Evolutionary conservation across 2,888 invertebrate species (phyloP), one percentile per base, ranked within the genome.

Genomic region (Ochropleura leucogaster): DNA sequence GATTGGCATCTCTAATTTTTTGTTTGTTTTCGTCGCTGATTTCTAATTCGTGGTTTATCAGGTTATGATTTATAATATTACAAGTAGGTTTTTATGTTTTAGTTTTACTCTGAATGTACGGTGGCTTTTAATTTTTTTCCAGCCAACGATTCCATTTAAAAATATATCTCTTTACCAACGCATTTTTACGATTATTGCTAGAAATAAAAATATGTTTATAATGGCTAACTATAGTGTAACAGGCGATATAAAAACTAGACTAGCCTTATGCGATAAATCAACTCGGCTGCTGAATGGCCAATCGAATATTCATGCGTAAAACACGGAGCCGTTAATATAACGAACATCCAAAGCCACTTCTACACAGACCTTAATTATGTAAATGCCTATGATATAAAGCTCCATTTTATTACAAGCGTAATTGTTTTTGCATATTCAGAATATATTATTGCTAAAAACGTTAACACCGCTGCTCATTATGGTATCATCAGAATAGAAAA

Each of bases 271-370:
- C 77, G 80, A 90, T 90, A 90, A 90, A 90, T 91, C 89, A 90
- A 88, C 85, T 85, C 69, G 67, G 83, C 80, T 85, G 87, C 85
- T 85, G 88, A 91, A 90, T 89, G 85, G 89, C 83, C 88, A 89
- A 94, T 93, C 90, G 90, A 92, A 92, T 93, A 94, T 94, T 94
- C 93, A 93, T 92, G 87, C 87, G 88, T 89, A 90, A 90, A 91
- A 93, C 89, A 89, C 90, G 88, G 86, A 89, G 86, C 70, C 75
- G 77, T 82, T 79, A 82, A 80, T 83, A 80, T 88, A 88, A 88
- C 85, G 85, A 90, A 92, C 90, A 92, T 89, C 89, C 88, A 89
- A 91, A 89, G 88, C 87, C 90, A 83, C 80, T 91, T 89, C 87
- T 86, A 88, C 87, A 84, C 85, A 88, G 89, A 89, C 89, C 89